Evolutionary conservation across 2,888 invertebrate species (phyloP).

Genomic region (Drosophila hamatofila): DNA sequence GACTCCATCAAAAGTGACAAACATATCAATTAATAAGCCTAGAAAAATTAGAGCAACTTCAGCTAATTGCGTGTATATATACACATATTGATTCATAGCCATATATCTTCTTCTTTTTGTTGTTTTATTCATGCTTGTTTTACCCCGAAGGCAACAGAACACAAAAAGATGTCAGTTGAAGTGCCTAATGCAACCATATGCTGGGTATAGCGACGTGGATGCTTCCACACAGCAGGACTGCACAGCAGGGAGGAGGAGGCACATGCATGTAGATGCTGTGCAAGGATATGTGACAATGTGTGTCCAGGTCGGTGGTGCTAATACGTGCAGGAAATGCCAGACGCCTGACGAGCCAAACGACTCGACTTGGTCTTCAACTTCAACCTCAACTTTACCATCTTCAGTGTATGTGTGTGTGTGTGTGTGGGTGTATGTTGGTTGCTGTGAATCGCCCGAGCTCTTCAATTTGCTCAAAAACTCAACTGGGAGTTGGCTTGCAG

Average conservation of each 20-base stretch:
- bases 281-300: conserved; percentile 17
- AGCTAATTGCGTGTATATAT: background rate
- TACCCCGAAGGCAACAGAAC: background rate
- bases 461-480: conserved; percentile 30
- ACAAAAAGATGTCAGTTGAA: conserved; percentile 26
- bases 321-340: conserved; percentile 15
- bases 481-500: conserved; percentile 30
- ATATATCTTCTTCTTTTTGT: background rate
- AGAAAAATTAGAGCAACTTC: background rate
- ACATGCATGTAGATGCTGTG: conserved; percentile 4
- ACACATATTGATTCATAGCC: background rate
- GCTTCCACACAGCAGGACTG: background rate
- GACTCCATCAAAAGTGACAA: background rate
- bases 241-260: background rate
- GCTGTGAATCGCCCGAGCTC: conserved; percentile 33
- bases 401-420: background rate
- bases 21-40: background rate
- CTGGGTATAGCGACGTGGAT: conserved; percentile 17
- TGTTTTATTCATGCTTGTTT: background rate
- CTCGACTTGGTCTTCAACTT: conserved; percentile 33
- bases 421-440: conserved; percentile 6
- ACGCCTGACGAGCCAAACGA: conserved; percentile 24
- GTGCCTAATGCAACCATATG: conserved; percentile 57
- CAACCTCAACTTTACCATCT: conserved; percentile 34
- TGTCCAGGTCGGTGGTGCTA: conserved; percentile 18